Base-by-base conservation (phyloP, 2,113 vertebrate species). In the Rana temporaria region DNA sequence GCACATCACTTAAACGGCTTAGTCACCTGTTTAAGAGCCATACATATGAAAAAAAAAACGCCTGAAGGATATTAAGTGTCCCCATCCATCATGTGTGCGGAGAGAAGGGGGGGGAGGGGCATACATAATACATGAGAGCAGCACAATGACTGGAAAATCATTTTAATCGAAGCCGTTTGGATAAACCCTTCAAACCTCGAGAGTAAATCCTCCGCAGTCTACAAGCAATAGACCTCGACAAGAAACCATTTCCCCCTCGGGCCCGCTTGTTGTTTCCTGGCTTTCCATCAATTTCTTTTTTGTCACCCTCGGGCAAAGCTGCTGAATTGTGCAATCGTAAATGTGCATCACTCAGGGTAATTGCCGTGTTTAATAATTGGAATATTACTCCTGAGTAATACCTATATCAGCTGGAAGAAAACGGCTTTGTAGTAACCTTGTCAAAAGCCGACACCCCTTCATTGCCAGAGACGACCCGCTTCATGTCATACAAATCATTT, bases 251-350 rank as follows among this genome's bases (percentile, higher is more conserved):
- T 74, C 81, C 81, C 81, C 81, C 73, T 56, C 63, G 62, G 81
- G 81, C 72, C 63, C 20, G 65, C 81, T 75, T 83, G 81, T 83
- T 83, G 73, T 83, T 78, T 75, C 59, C 24, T 68, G 63, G 81
- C 71, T 75, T 82, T 82, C 80, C 68, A 83, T 83, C 81, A 76
- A 83, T 83, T 83, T 76, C 68, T 30, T 82, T 83, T 82, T 65
- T 48, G 68, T 55, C 64, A 19, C 81, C 81, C 81, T 68, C 32
- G 48, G 64, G 81, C 81, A 68, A 83, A 57, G 52, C 72, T 52
- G 63, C 71, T 67, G 64, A 83, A 83, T 68, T 65, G 63, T 76
- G 59, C 72, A 83, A 56, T 34, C 32, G 63, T 7, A 74, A 74
- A 60, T 22, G 64, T 62, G 72, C 62, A 83, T 76, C 81, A 52